These are phyloP conservation scores for Platycheirus albimanus DNA, from an alignment of 2,888 invertebrate species.

Conservation along the genomic window DNA sequence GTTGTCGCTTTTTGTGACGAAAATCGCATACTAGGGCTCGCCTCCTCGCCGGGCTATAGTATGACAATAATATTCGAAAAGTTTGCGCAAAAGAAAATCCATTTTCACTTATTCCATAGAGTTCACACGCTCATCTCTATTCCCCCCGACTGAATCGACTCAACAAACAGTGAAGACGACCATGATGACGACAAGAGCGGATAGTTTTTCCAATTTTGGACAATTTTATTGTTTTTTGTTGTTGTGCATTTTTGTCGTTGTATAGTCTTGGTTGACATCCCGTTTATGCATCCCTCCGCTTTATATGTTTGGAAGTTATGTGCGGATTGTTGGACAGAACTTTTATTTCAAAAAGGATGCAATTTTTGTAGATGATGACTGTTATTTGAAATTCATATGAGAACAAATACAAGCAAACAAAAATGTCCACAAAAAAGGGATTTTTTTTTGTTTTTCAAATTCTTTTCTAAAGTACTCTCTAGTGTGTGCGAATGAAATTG, in stretches of 20 bases:
- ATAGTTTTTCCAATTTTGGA: conserved; percentile 39
- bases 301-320: conserved; percentile 2
- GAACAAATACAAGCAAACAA: conserved; percentile 1
- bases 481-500: too few species aligned
- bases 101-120: conserved; percentile 64
- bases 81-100: conserved; percentile 67
- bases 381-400: conserved; percentile 62
- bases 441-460: conserved; percentile 26
- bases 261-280: conserved; percentile 22
- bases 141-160: not conserved
- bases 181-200: conserved; percentile 1
- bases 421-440: conserved; percentile 1
- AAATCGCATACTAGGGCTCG: conserved; percentile 4
- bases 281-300: too few species aligned
- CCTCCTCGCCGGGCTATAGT: too few species aligned
- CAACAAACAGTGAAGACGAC: conserved; percentile 4
- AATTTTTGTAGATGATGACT: conserved; percentile 58
- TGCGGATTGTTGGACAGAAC: conserved; percentile 51
- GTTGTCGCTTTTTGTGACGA: conserved; percentile 3
- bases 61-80: conserved; percentile 70
- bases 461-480: too few species aligned
- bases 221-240: conserved; percentile 4
- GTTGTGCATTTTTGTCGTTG: conserved; percentile 44
- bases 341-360: conserved; percentile 58
- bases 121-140: conserved; percentile 40